Conservation (phyloP, 2,113 vertebrate genomes). For the Cichladusa arquata region DNA sequence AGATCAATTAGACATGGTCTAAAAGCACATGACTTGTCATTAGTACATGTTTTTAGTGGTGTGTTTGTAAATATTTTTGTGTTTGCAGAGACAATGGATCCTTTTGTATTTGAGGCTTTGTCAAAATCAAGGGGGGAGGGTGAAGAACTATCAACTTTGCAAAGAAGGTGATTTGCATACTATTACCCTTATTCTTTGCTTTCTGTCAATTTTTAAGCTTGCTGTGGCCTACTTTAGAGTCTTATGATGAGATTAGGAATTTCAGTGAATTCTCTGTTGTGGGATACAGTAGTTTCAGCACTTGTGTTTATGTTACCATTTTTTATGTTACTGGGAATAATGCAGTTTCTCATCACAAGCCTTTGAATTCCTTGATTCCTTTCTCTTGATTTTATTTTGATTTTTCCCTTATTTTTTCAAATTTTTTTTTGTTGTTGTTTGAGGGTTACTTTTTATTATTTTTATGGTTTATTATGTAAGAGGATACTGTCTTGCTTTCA, state of each 20-base stretch:
- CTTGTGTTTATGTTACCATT: neutral
- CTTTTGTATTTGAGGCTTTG: neutral
- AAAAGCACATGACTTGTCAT: neutral
- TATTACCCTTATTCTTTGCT: conserved; percentile 49
- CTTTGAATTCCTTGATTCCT: neutral
- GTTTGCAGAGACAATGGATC: neutral
- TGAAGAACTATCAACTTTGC: neutral
- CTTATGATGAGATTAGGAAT: conserved; percentile 58
- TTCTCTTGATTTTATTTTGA: neutral
- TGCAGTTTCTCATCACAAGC: neutral
- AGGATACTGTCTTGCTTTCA: neutral
- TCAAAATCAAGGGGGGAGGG: neutral
- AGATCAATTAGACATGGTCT: neutral
- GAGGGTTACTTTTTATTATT: neutral
- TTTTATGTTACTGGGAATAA: conserved; percentile 44
- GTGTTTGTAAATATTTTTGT: neutral
- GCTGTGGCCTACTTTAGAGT: conserved; percentile 73
- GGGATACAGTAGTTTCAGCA: neutral
- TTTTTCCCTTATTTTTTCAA: neutral
- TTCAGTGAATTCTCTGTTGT: conserved; percentile 8
- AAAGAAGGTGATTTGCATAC: conserved; percentile 43
- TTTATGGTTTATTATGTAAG: neutral
- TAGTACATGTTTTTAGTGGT: neutral
- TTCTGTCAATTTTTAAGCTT: conserved; percentile 66
- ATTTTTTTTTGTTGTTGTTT: neutral